Conservation (phyloP, 1,140 invertebrate genomes). For the Pristionchus pacificus region DNA sequence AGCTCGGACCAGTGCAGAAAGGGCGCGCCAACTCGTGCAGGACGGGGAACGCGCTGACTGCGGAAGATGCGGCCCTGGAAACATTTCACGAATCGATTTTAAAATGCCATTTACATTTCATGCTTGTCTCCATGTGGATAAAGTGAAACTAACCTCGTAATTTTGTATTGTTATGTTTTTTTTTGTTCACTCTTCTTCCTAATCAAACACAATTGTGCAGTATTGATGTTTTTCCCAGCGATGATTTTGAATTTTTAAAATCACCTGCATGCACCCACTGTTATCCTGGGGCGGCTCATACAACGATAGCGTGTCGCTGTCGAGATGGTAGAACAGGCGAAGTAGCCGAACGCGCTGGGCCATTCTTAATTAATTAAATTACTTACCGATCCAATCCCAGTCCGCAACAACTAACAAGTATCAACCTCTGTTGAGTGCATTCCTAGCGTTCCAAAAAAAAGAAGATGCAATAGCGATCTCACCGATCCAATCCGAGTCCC, state of each 20-base stretch:
- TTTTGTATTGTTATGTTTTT: no score
- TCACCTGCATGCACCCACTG: slow-evolving; percentile 18
- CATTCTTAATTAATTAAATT: slow-evolving; percentile 14
- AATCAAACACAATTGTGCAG: no score
- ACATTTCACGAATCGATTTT: no score
- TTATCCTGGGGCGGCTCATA: slow-evolving; percentile 21
- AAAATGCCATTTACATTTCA: no score
- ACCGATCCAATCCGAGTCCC: background rate
- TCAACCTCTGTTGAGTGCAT: slow-evolving; percentile 12
- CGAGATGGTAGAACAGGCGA: slow-evolving; percentile 19
- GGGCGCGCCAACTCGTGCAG: slow-evolving; percentile 10
- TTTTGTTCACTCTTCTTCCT: no score
- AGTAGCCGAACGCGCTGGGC: background rate
- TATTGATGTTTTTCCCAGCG: no score
- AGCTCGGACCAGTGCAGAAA: slow-evolving; percentile 27
- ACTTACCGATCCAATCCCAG: background rate
- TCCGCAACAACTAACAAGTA: background rate
- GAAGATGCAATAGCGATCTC: no score
- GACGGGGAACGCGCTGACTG: slow-evolving; percentile 14
- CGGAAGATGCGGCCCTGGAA: slow-evolving; percentile 26
- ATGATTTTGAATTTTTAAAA: no score
- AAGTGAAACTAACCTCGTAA: no score
- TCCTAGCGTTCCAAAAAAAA: no score
- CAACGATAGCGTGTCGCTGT: slow-evolving; percentile 19
- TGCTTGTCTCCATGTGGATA: no score